A percentile compares a stretch with the other conserved stretches of the same genome.
Evolutionary conservation across 1,140 invertebrate genomes (phyloP).

Genomic region (Diploscapter pachys): DNA sequence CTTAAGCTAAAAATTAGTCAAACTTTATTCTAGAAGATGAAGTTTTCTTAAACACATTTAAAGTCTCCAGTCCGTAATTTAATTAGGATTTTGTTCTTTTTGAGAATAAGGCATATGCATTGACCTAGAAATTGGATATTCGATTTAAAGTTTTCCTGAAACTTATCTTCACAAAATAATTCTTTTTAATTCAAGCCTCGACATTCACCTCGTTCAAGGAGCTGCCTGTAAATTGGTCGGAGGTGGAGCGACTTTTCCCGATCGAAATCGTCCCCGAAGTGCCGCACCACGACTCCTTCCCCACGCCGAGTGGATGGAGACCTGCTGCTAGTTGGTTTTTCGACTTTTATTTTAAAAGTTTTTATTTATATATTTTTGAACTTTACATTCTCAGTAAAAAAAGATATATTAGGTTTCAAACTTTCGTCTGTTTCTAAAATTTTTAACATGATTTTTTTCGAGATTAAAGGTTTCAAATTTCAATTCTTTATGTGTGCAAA

Average conservation of each 20-base stretch:
- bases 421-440: constrained; percentile 6
- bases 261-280: constrained; percentile 69
- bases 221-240: constrained; percentile 75
- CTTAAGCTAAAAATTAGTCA: constrained; percentile 2
- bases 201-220: constrained; percentile 64
- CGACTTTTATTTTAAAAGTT: neutral
- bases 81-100: neutral
- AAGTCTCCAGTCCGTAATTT: constrained; percentile 4
- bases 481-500: too few relatives aligned
- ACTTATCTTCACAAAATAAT: neutral
- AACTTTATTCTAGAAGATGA: neutral
- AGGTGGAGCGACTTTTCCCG: constrained; percentile 73
- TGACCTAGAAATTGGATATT: neutral
- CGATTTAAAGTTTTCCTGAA: neutral
- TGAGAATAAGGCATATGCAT: neutral
- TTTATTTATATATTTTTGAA: constrained; percentile 4
- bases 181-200: constrained; percentile 31
- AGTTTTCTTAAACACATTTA: constrained; percentile 22
- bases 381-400: neutral
- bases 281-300: constrained; percentile 64
- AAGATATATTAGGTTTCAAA: too few relatives aligned
- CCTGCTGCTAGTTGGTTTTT: constrained; percentile 66
- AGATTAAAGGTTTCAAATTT: neutral
- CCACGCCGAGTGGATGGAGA: constrained; percentile 73
- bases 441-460: neutral